Evolutionary conservation across 2,797 vertebrate species (phyloP).

Genomic region (Syndactyla subalaris): DNA sequence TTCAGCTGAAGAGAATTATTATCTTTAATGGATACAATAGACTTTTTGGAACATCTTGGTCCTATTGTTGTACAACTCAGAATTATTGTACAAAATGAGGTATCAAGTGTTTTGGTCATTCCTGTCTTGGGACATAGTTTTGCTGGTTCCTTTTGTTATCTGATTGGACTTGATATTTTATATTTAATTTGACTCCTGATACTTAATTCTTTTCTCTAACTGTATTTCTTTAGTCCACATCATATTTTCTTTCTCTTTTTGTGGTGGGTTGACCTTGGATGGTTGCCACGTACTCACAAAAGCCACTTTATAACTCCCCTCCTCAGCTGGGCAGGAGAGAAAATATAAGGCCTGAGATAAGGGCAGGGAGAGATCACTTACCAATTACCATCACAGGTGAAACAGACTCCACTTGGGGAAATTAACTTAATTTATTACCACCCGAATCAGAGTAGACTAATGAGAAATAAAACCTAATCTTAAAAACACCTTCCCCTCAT

Average conservation of each 20-base stretch:
- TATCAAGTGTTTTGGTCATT: background rate
- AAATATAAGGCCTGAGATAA: background rate
- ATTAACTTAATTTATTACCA: background rate
- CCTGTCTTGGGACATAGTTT: background rate
- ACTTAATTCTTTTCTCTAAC: background rate
- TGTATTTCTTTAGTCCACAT: background rate
- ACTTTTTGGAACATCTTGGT: background rate
- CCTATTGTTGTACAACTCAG: background rate
- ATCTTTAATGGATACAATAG: background rate
- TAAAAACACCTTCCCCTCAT: background rate
- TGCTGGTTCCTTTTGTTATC: background rate
- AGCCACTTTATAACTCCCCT: background rate
- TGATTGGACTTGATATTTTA: background rate
- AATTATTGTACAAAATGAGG: background rate
- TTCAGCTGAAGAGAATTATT: background rate
- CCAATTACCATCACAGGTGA: background rate
- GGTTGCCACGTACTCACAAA: background rate
- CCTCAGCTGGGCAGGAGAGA: background rate
- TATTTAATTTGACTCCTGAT: background rate
- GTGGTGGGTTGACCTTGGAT: background rate
- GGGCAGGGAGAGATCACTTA: background rate
- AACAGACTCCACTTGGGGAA: background rate
- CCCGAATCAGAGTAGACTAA: background rate
- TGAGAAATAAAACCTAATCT: background rate
- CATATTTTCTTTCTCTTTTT: background rate